phyloP scores from a whole-genome alignment of 2,797 vertebrate species.

The Helicolenus hilgendorfi region DNA sequence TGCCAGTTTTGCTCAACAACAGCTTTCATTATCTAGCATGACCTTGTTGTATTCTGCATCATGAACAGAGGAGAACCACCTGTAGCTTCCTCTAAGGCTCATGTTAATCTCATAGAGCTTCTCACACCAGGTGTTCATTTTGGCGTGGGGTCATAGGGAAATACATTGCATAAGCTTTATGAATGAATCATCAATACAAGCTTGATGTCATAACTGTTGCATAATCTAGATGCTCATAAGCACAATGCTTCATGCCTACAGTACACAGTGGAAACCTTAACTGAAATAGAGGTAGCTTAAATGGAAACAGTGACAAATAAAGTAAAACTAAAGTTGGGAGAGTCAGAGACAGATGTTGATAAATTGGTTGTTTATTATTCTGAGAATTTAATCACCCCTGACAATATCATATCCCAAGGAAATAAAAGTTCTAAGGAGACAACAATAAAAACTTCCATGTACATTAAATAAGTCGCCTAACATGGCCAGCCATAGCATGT shows the following conservation, averaged over 20 bases:
- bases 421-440: not conserved
- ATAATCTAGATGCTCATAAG: constrained; percentile 20
- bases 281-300: not conserved
- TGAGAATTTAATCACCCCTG: not conserved
- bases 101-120: constrained; percentile 2
- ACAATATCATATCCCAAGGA: not conserved
- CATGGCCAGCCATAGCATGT: not conserved
- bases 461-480: not conserved
- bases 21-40: not conserved
- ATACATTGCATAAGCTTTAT: constrained; percentile 11
- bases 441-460: not conserved
- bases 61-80: not conserved
- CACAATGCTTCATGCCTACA: not conserved
- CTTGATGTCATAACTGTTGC: constrained; percentile 21
- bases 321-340: not conserved
- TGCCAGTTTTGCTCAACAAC: not conserved
- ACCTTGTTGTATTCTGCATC: not conserved
- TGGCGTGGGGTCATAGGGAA: not conserved
- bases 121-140: not conserved
- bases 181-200: constrained; percentile 40
- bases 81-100: not conserved
- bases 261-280: not conserved
- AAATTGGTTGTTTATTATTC: not conserved
- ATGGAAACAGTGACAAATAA: not conserved
- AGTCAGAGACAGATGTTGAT: not conserved